Evolutionary conservation across 2,113 vertebrate species (phyloP).

Genomic region (Neopipo cinnamomea): DNA sequence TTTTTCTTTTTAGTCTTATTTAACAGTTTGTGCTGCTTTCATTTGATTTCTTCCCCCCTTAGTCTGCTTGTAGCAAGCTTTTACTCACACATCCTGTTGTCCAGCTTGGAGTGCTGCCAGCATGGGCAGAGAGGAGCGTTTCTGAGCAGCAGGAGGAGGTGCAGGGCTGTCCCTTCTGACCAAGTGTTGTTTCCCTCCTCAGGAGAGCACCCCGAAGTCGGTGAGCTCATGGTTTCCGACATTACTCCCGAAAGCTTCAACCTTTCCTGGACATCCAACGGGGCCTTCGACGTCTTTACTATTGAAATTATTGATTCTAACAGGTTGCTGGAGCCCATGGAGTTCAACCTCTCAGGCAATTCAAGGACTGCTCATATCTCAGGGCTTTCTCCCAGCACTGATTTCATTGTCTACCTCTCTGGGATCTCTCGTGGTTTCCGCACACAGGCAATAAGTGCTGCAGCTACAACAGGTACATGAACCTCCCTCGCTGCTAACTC

Average conservation of each 20-base stretch:
- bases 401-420: slow-evolving; percentile 93
- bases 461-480: slow-evolving; percentile 89
- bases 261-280: slow-evolving; percentile 84
- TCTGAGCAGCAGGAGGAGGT: background rate
- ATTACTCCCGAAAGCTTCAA: slow-evolving; percentile 89
- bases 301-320: slow-evolving; percentile 96
- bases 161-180: background rate
- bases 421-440: slow-evolving; percentile 79
- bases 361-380: slow-evolving; percentile 79
- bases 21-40: background rate
- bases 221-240: slow-evolving; percentile 82
- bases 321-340: slow-evolving; percentile 85
- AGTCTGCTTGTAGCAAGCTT: background rate
- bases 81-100: background rate
- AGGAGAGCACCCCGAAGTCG: slow-evolving; percentile 83
- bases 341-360: slow-evolving; percentile 83
- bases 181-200: slow-evolving; percentile 76
- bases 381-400: slow-evolving; percentile 88
- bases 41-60: background rate
- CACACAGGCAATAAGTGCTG: slow-evolving; percentile 82
- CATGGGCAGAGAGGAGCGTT: background rate
- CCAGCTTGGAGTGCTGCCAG: background rate
- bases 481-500: slow-evolving; percentile 25
- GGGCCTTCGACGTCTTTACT: slow-evolving; percentile 84
- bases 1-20: background rate